These are phyloP conservation scores for Paracyclopina nana DNA, from an alignment of 1,140 invertebrate species.

Conservation along the genomic window DNA sequence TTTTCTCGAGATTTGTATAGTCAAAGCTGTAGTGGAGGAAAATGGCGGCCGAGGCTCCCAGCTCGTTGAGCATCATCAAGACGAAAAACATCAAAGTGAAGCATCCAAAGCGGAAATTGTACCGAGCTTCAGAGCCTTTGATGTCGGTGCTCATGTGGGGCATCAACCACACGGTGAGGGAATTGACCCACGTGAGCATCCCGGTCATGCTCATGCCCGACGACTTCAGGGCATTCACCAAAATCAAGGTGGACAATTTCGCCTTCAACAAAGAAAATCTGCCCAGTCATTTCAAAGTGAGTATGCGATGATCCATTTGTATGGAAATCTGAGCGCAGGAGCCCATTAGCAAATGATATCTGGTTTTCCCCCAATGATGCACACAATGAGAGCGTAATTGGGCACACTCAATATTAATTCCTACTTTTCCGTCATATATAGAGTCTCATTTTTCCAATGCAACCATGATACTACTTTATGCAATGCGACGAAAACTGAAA, in stretches of 20 bases:
- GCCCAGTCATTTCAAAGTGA: slow-evolving; percentile 95
- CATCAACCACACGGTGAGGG: slow-evolving; percentile 94
- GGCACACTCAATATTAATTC: slow-evolving; percentile 30
- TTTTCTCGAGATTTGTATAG: no score
- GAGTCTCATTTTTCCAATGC: no score
- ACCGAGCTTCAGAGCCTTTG: slow-evolving; percentile 93
- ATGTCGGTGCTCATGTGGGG: slow-evolving; percentile 99
- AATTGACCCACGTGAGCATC: slow-evolving; percentile 91
- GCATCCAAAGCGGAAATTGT: slow-evolving; percentile 93
- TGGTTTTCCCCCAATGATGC: no score
- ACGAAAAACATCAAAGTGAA: slow-evolving; percentile 87
- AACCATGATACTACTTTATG: no score
- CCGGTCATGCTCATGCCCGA: slow-evolving; percentile 96
- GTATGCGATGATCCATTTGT: no score
- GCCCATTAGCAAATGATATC: no score
- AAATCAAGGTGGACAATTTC: slow-evolving; percentile 96
- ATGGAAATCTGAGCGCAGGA: no score
- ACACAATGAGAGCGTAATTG: no score
- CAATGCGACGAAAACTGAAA: no score
- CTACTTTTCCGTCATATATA: no score
- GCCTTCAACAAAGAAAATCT: slow-evolving; percentile 98
- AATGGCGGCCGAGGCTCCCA: no score
- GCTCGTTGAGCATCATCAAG: slow-evolving; percentile 32
- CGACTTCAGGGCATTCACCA: slow-evolving; percentile 87
- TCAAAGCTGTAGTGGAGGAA: no score